Base-by-base conservation (phyloP, 1,140 invertebrate species). In the Drosophila nigrodunni region DNA sequence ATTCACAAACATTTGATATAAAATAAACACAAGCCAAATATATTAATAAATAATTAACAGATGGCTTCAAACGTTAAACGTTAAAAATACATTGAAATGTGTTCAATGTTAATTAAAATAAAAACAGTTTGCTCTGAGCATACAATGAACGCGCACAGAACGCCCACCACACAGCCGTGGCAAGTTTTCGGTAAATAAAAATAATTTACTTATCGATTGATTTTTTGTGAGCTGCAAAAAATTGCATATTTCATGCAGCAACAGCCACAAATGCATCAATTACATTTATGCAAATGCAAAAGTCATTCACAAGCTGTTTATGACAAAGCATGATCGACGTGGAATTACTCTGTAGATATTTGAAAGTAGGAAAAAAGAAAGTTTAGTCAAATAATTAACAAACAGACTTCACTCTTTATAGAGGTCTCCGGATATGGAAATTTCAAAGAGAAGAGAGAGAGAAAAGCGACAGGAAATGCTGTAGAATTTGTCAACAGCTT, bases 61-160 rank as follows among this genome's bases (percentile, higher is more conserved):
- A 30, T 25, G 2, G 49, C 11, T 34, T 21, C 15, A 35, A 7
- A 9, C n/a, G 7, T 30, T 30, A 46, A 46, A 41, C 21, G 41
- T 49, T 34, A 41, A 37, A 65, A 52, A 30, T 49, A 3, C 25
- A 44, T n/a, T 34, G 39, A n/a, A 44, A 39, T n/a, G 7, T 10
- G n/a, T 15, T 67, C 15, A 58, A 54, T 59, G 54, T 59, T 49
- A 66, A 66, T 65, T 58, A 52, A 66, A 72, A 72, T 44, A 8
- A 15, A 25, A 15, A 25, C 57, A 58, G 15, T 62, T 54, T 70
- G 35, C 30, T 10, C 34, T 58, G 13, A 21, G 46, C 30, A 41
- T 18, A 64, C 37, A 46, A 41, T 21, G 13, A 43, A 6, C 43
- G 21, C 41, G 25, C 35, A 9, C 34, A 52, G 10, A 37, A 37